Percentiles rank a stretch among this genome's conserved stretches.
These are phyloP conservation scores for Maccullochella peelii DNA, from an alignment of 2,113 vertebrate species.

Conservation along the genomic window DNA sequence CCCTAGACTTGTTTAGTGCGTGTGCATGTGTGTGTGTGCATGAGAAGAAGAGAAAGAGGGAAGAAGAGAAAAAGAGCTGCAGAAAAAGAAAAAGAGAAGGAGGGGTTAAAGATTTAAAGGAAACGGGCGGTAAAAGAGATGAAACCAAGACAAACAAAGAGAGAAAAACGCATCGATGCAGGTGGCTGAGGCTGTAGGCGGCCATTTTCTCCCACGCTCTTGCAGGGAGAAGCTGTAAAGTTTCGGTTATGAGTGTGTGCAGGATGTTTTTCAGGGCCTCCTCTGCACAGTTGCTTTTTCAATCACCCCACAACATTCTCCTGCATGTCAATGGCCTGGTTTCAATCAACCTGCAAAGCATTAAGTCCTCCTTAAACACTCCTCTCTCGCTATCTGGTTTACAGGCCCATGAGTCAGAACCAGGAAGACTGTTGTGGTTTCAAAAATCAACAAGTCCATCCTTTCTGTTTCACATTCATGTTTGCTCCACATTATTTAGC, in stretches of 20 bases:
- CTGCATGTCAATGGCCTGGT: conserved; percentile 54
- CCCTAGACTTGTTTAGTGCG: conserved; percentile 48
- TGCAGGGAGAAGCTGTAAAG: conserved; percentile 45
- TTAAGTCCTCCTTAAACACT: conserved; percentile 45
- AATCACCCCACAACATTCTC: conserved; percentile 54
- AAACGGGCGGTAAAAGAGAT: conserved; percentile 10
- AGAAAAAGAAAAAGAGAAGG: not conserved
- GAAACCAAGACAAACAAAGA: conserved; percentile 25
- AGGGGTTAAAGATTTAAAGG: not conserved
- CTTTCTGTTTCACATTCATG: conserved; percentile 14
- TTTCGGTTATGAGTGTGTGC: conserved; percentile 44
- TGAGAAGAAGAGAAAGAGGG: conserved; percentile 4
- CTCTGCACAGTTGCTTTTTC: conserved; percentile 60
- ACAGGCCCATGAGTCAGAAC: conserved; percentile 32
- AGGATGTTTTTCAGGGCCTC: conserved; percentile 56
- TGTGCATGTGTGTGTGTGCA: not conserved
- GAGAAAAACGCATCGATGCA: not conserved
- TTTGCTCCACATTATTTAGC: not conserved
- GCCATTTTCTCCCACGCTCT: conserved; percentile 36
- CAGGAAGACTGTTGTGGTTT: conserved; percentile 54
- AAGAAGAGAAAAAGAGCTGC: not conserved
- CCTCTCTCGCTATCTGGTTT: conserved; percentile 46
- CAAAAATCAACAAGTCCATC: conserved; percentile 41
- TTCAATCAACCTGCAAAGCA: conserved; percentile 68
- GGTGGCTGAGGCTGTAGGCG: conserved; percentile 5